phyloP scores from a whole-genome alignment of 2,113 vertebrate genomes.

The Neogobius melanostomus region DNA sequence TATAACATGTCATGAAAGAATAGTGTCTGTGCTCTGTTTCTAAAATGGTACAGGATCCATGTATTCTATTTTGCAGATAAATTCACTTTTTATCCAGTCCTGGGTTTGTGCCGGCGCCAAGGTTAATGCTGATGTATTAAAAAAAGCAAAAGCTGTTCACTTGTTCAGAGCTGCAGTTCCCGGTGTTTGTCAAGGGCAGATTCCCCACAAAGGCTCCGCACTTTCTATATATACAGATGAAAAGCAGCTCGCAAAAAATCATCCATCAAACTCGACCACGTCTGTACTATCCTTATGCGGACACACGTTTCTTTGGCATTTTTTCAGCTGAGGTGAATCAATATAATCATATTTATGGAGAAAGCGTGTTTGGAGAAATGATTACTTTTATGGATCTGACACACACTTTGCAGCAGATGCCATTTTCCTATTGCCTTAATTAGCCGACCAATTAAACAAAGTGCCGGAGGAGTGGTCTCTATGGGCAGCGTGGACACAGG shows the following conservation, averaged over 20 bases:
- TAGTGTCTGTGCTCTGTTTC: neutral
- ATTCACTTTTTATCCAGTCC: neutral
- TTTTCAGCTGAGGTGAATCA: slow-evolving; percentile 33
- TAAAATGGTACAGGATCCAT: neutral
- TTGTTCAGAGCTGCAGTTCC: slow-evolving; percentile 9
- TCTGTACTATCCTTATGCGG: slow-evolving; percentile 12
- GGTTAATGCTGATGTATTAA: slow-evolving; percentile 20
- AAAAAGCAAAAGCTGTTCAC: slow-evolving; percentile 14
- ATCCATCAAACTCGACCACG: slow-evolving; percentile 28
- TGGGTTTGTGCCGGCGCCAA: slow-evolving; percentile 7
- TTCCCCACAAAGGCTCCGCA: neutral
- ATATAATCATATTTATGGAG: slow-evolving; percentile 46
- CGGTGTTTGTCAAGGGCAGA: slow-evolving; percentile 9
- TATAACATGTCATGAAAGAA: neutral
- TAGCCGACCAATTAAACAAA: slow-evolving; percentile 64
- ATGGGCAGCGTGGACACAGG: slow-evolving; percentile 28
- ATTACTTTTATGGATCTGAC: slow-evolving; percentile 61
- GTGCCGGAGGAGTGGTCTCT: slow-evolving; percentile 33
- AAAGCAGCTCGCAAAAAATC: slow-evolving; percentile 12
- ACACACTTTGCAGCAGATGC: slow-evolving; percentile 27
- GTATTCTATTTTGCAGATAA: neutral
- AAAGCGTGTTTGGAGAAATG: slow-evolving; percentile 43
- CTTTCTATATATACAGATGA: neutral
- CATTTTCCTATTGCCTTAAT: slow-evolving; percentile 61
- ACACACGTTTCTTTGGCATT: slow-evolving; percentile 17